phyloP scores from a whole-genome alignment of 2,888 invertebrate species.

The Platycheirus albimanus region DNA sequence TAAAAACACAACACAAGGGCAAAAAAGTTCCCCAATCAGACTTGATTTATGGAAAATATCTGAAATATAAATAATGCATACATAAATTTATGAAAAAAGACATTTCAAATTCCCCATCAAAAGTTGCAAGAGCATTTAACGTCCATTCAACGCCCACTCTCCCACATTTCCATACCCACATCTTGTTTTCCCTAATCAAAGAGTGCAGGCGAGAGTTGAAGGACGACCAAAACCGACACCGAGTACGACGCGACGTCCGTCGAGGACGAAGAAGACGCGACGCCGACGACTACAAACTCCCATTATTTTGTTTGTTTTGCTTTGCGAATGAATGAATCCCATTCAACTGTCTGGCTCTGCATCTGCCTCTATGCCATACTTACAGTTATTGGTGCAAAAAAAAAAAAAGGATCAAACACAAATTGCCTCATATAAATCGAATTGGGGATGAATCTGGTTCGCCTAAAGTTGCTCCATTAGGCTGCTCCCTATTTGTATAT shows the following conservation, averaged over 20 bases:
- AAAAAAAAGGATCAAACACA: conserved; percentile 37
- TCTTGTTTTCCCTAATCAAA: conserved; percentile 40
- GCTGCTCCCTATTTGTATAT: conserved; percentile 15
- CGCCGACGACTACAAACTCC: too few relatives aligned
- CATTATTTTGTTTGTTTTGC: conserved; percentile 20
- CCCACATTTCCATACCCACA: background rate
- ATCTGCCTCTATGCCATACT: conserved; percentile 5
- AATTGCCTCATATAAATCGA: conserved; percentile 59
- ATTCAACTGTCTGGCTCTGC: background rate
- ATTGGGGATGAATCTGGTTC: conserved; percentile 63
- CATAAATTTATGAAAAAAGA: background rate
- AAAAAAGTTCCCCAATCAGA: conserved; percentile 7
- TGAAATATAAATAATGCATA: conserved; percentile 43
- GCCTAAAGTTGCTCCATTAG: conserved; percentile 58
- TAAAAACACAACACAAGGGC: background rate
- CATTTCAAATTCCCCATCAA: conserved; percentile 13
- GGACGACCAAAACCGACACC: conserved; percentile 17
- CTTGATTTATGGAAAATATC: conserved; percentile 55
- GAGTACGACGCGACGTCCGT: too few relatives aligned
- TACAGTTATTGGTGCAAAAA: background rate
- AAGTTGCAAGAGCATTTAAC: conserved; percentile 17
- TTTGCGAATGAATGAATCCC: background rate
- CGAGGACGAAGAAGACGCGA: too few relatives aligned
- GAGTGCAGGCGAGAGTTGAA: conserved; percentile 30
- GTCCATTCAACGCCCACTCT: background rate